A percentile compares a stretch with the other conserved stretches of the same genome.
Evolutionary conservation across 2,888 invertebrate genomes (phyloP).

Genomic region (Heliconius cydno): DNA sequence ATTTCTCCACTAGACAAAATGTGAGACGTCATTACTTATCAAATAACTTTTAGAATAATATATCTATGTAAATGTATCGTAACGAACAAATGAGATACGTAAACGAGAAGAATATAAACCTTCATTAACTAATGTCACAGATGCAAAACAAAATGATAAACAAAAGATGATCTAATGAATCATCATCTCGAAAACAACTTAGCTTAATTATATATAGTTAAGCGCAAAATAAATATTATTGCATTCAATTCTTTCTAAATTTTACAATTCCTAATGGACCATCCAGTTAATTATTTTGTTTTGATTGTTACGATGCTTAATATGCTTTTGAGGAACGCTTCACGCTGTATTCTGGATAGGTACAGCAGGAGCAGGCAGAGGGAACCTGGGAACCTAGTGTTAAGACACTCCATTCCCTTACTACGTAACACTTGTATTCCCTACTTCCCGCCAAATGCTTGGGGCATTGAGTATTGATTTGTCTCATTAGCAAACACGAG

Average conservation of each 20-base stretch:
- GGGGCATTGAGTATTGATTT: neutral
- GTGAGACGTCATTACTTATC: no score
- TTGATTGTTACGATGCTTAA: conserved; percentile 3
- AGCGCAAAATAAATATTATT: conserved; percentile 10
- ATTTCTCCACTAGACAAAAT: no score
- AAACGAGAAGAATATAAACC: neutral
- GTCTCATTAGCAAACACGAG: neutral
- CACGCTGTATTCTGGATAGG: neutral
- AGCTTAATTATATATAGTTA: conserved; percentile 8
- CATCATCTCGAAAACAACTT: conserved; percentile 29
- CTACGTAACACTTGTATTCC: no score
- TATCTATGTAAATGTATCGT: no score
- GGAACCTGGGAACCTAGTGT: neutral
- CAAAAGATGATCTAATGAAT: conserved; percentile 8
- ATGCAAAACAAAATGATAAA: conserved; percentile 26
- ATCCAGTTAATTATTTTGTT: conserved; percentile 9
- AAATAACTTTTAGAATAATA: no score
- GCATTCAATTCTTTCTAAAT: conserved; percentile 1
- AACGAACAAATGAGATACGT: neutral
- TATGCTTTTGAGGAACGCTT: neutral
- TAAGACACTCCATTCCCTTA: neutral
- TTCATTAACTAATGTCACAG: conserved; percentile 18
- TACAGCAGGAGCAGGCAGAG: no score
- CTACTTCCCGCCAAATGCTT: neutral
- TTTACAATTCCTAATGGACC: neutral